Base-by-base conservation (phyloP, 2,113 vertebrate species). In the Larimichthys polyactis region DNA sequence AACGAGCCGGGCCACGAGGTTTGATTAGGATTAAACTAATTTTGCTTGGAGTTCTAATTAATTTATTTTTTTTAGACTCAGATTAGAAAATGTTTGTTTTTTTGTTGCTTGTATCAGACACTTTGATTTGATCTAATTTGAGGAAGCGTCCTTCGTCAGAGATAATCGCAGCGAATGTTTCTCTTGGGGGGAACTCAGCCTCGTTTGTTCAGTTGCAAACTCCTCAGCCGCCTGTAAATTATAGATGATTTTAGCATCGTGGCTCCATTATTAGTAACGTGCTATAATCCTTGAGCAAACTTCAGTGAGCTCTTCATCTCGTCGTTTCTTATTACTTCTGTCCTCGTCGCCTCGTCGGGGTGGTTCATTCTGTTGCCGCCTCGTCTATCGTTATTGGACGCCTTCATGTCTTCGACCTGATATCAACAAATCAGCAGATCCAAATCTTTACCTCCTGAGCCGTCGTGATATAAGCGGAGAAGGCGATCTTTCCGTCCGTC, bases 151-250 rank as follows among this genome's bases (percentile, higher is more conserved):
- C 20, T 75, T 80, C 75, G 82, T 88, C 79, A 82, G 69, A 76
- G 72, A 83, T 82, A 87, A 79, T 77, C 11, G 36, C 60, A 48
- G 3, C 2, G n/a, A 72, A 72, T 87, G 57, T 75, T 71, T 81
- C 81, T 78, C 24, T 40, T 22, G 81, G 14, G 71, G 32, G 78
- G 24, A 36, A n/a, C 51, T 6, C n/a, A 67, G 3, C 4, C 68
- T 48, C 81, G 71, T 90, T 88, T 85, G 63, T 78, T 88, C 71
- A 59, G 51, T 52, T 65, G 71, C 36, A 66, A 44, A 36, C 52
- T 83, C 87, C 69, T 88, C 71, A 3, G 82, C 71, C 77, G 20
- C 52, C 68, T 78, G 57, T 77, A 82, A 78, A 80, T 91, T 55
- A 78, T 44, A 75, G 32, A 75, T 64, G 29, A 52, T 69, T 86